These are phyloP conservation scores for Dynastes grantii DNA, from an alignment of 2,888 invertebrate genomes.

Conservation along the genomic window DNA sequence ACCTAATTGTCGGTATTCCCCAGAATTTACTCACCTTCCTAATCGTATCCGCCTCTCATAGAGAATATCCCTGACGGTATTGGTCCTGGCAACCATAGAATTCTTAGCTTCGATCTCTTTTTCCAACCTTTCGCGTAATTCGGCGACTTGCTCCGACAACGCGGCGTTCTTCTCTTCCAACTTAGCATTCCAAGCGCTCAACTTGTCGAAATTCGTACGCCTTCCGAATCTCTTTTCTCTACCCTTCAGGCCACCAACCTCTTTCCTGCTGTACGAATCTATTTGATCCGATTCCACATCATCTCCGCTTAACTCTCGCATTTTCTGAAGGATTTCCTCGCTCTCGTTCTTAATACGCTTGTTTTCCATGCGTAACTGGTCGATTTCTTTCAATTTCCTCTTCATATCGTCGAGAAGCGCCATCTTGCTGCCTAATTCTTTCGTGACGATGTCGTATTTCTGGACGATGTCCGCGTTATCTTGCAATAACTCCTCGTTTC, in stretches of 20 bases:
- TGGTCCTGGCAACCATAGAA: conserved; percentile 15
- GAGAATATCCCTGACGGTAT: conserved; percentile 34
- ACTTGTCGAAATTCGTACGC: conserved; percentile 39
- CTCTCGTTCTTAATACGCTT: conserved; percentile 20
- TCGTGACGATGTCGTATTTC: conserved; percentile 14
- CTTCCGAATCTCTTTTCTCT: conserved; percentile 11
- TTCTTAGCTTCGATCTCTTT: conserved; percentile 32
- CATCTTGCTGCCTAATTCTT: conserved; percentile 22
- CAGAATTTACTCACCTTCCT: conserved; percentile 31
- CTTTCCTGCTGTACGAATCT: background rate
- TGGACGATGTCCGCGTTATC: conserved; percentile 27
- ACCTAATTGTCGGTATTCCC: too few relatives aligned
- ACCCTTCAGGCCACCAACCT: background rate
- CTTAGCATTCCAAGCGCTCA: conserved; percentile 28
- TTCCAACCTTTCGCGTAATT: conserved; percentile 12
- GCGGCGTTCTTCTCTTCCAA: conserved; percentile 40
- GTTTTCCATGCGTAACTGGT: conserved; percentile 22
- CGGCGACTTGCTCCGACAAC: conserved; percentile 33
- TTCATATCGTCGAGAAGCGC: conserved; percentile 29
- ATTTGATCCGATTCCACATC: conserved; percentile 35
- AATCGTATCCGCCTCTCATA: conserved; percentile 41
- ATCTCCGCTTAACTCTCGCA: conserved; percentile 16
- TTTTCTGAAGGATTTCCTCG: conserved; percentile 21
- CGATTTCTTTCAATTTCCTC: conserved; percentile 19
- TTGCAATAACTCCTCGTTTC: conserved; percentile 35